Percentiles rank a stretch among this genome's conserved stretches.
Conservation (phyloP, 2,888 invertebrate genomes). For the Brenthis hecate region DNA sequence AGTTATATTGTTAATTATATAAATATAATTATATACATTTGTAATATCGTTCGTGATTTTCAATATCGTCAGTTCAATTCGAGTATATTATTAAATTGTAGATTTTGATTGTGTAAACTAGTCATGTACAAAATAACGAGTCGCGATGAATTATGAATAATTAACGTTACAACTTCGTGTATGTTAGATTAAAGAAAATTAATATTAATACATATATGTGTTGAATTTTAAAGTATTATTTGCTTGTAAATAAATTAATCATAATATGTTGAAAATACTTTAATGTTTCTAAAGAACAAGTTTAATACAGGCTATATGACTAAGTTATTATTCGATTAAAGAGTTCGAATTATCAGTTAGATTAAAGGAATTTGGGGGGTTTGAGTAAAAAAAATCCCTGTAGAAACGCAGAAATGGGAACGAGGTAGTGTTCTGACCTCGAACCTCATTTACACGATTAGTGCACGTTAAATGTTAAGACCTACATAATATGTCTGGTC, state of each 20-base stretch:
- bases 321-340: too few species aligned
- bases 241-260: constrained; percentile 5
- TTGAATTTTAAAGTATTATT: background rate
- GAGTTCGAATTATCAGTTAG: too few species aligned
- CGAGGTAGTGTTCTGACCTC: too few species aligned
- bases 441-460: too few species aligned
- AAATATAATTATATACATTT: background rate
- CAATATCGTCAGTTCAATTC: constrained; percentile 4
- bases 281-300: too few species aligned
- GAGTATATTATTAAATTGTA: constrained; percentile 17
- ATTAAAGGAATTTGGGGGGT: too few species aligned
- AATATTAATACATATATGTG: background rate
- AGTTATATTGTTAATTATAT: background rate
- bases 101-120: constrained; percentile 22
- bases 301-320: too few species aligned
- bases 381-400: too few species aligned
- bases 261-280: background rate
- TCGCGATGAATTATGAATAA: constrained; percentile 39
- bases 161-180: constrained; percentile 16
- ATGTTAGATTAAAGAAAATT: background rate
- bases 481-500: too few species aligned
- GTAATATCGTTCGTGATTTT: constrained; percentile 6
- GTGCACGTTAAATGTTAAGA: too few species aligned
- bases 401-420: too few species aligned
- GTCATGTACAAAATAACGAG: constrained; percentile 26